Evolutionary conservation across 2,888 invertebrate genomes (phyloP).

Genomic region (Ryuthela nishihirai): DNA sequence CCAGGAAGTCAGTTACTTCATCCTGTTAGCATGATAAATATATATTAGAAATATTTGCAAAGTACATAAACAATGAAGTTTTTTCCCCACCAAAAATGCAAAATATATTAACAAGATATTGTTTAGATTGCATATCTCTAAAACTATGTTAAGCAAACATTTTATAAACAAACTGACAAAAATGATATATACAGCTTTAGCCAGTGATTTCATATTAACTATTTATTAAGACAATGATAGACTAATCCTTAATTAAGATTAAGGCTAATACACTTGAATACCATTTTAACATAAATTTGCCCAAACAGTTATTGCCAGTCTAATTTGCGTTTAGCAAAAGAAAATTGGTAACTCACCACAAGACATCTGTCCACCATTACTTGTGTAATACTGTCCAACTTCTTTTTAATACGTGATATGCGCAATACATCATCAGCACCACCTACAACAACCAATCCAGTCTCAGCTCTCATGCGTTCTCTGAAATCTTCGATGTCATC

Average conservation of each 20-base stretch:
- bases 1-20: slow-evolving; percentile 25
- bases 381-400: slow-evolving; percentile 71
- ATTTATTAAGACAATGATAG: too few species aligned
- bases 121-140: too few species aligned
- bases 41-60: background rate
- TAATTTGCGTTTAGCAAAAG: background rate
- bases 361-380: slow-evolving; percentile 73
- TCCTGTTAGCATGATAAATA: slow-evolving; percentile 12
- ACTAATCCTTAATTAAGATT: too few species aligned
- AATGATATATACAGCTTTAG: too few species aligned
- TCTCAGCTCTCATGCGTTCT: slow-evolving; percentile 70
- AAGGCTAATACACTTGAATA: too few species aligned
- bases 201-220: too few species aligned
- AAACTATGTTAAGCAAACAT: too few species aligned
- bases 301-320: background rate
- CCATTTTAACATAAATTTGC: too few species aligned
- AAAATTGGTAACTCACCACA: slow-evolving; percentile 6
- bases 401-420: slow-evolving; percentile 65
- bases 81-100: too few species aligned
- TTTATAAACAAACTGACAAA: too few species aligned
- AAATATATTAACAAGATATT: too few species aligned
- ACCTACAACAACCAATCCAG: slow-evolving; percentile 71
- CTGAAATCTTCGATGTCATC: slow-evolving; percentile 74
- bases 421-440: slow-evolving; percentile 72
- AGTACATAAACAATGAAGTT: background rate